Percentiles rank a stretch among this genome's conserved stretches.
phyloP scores from a whole-genome alignment of 2,113 vertebrate genomes.

The Melanerpes aurifrons region DNA sequence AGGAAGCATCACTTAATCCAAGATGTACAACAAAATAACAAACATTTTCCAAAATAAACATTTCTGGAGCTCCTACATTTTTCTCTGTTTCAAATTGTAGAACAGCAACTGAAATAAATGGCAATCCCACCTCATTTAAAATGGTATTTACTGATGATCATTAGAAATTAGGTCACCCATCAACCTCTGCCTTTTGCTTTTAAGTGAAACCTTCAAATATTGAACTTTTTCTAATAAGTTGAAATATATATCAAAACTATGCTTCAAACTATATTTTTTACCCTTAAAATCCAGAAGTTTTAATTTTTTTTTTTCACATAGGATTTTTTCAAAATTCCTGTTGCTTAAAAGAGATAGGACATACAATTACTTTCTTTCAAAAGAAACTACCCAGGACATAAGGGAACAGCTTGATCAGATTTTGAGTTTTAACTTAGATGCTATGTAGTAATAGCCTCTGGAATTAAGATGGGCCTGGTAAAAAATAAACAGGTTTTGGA shows the following conservation, averaged over 20 bases:
- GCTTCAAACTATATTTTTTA: not conserved
- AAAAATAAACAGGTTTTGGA: not conserved
- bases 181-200: not conserved
- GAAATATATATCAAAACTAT: not conserved
- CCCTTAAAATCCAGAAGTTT: not conserved
- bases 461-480: not conserved
- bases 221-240: not conserved
- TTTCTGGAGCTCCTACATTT: not conserved
- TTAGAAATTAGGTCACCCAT: not conserved
- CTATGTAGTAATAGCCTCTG: not conserved
- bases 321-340: not conserved
- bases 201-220: not conserved
- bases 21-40: not conserved
- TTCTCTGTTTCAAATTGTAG: not conserved
- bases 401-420: not conserved
- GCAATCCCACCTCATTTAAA: not conserved
- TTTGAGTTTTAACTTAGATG: not conserved
- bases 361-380: not conserved
- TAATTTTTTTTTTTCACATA: not conserved
- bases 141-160: not conserved
- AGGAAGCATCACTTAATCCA: not conserved
- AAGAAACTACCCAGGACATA: not conserved
- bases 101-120: not conserved
- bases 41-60: not conserved
- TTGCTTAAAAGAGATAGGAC: not conserved